phyloP scores from a whole-genome alignment of 1,140 invertebrate species.

The Phthorimaea operculella region DNA sequence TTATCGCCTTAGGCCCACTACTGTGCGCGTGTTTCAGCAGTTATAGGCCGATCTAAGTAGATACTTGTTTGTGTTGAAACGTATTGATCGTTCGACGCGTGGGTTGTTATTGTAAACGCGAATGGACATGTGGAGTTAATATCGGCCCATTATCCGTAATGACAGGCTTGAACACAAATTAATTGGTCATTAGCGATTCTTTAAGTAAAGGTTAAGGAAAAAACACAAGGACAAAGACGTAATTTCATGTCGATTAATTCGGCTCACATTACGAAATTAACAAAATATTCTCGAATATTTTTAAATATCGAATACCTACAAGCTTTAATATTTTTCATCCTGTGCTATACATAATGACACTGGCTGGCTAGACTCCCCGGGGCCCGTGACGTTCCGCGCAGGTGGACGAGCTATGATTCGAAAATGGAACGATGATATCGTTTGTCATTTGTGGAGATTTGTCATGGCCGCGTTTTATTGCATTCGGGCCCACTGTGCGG shows the following conservation, averaged over 20 bases:
- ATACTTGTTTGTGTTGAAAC: conserved; percentile 21
- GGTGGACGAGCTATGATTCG: conserved; percentile 25
- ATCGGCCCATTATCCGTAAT: neutral
- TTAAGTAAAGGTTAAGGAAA: neutral
- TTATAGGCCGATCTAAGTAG: conserved; percentile 19
- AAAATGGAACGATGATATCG: conserved; percentile 27
- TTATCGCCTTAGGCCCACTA: no score
- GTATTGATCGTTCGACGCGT: conserved; percentile 1
- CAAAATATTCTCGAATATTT: no score
- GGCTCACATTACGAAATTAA: no score
- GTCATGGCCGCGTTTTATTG: conserved; percentile 23
- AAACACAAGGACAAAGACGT: no score
- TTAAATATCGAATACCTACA: no score
- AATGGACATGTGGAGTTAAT: neutral
- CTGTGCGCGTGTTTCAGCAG: conserved; percentile 31
- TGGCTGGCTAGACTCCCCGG: conserved; percentile 16
- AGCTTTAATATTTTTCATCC: neutral
- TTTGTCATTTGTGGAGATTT: conserved; percentile 27
- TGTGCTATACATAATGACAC: neutral
- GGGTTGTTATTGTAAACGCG: neutral
- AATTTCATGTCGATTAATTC: no score
- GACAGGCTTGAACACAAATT: neutral
- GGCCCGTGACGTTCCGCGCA: conserved; percentile 23
- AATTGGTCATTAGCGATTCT: neutral
- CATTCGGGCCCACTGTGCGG: conserved; percentile 8